A percentile compares a stretch with the other conserved stretches of the same genome.
Evolutionary conservation across 2,888 invertebrate genomes (phyloP).

Genomic region (Oligia strigilis): DNA sequence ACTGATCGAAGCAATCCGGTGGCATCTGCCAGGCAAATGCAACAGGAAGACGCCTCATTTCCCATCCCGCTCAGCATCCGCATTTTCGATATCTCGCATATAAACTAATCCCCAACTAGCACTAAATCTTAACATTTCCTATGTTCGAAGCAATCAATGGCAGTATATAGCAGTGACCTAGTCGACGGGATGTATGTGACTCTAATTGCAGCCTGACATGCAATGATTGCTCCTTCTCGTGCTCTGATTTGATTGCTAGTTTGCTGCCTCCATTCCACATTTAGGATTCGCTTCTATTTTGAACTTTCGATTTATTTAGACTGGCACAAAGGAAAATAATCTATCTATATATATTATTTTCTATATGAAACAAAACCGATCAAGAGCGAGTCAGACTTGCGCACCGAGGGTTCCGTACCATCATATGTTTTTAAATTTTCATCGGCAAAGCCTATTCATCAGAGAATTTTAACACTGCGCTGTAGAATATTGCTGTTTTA

Average conservation of each 20-base stretch:
- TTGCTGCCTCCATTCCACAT: conserved; percentile 68
- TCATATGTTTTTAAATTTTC: too few species aligned
- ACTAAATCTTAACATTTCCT: conserved; percentile 38
- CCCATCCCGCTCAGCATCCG: conserved; percentile 51
- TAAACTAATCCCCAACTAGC: conserved; percentile 63
- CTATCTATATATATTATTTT: neutral
- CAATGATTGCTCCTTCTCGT: conserved; percentile 80
- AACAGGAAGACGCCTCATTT: conserved; percentile 68
- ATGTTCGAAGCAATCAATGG: conserved; percentile 58
- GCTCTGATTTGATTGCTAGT: conserved; percentile 78
- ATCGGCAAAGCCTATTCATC: too few species aligned
- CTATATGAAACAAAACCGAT: neutral
- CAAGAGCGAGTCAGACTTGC: too few species aligned
- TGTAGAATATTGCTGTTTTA: too few species aligned
- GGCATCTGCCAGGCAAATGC: conserved; percentile 53
- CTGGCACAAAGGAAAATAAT: too few species aligned
- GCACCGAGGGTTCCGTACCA: too few species aligned
- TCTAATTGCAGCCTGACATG: conserved; percentile 75
- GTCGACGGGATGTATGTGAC: conserved; percentile 60
- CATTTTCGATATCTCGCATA: conserved; percentile 53
- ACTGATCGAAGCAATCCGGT: conserved; percentile 55
- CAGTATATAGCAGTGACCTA: conserved; percentile 52
- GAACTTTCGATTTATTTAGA: conserved; percentile 9
- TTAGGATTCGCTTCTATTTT: conserved; percentile 60
- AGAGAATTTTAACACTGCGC: too few species aligned